These are phyloP conservation scores for Zaprionus taronus DNA, from an alignment of 1,140 invertebrate genomes.

Conservation along the genomic window DNA sequence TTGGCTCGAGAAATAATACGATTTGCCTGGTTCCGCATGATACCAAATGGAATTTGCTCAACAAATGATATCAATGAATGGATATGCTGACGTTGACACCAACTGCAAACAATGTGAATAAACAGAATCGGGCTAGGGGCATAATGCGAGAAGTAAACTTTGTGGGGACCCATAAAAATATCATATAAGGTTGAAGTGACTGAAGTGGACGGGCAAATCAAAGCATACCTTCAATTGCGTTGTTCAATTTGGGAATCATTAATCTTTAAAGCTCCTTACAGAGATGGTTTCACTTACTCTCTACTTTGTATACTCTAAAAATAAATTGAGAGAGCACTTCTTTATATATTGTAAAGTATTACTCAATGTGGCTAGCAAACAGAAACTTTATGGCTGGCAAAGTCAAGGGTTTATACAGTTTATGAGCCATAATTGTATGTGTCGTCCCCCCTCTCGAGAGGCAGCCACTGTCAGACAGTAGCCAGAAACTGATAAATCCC, in stretches of 20 bases:
- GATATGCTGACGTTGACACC: conserved; percentile 55
- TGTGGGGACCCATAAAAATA: conserved; percentile 34
- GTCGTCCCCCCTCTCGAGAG: not conserved
- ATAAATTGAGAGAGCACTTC: not conserved
- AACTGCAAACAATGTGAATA: conserved; percentile 67
- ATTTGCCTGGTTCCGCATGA: conserved; percentile 16
- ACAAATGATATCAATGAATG: conserved; percentile 40
- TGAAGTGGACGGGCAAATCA: not conserved
- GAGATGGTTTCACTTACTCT: not conserved
- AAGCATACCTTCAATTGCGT: not conserved
- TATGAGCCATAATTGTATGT: not conserved
- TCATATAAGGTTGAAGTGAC: not conserved
- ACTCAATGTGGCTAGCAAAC: not conserved
- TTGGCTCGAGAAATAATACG: not conserved
- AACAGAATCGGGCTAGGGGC: conserved; percentile 48
- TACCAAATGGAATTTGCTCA: conserved; percentile 41
- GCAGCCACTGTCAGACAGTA: conserved; percentile 41
- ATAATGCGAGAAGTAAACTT: conserved; percentile 27
- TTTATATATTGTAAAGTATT: not conserved
- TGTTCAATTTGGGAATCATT: not conserved
- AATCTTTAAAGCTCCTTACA: not conserved
- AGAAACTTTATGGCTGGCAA: not conserved
- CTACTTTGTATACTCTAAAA: not conserved
- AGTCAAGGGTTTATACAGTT: conserved; percentile 1
- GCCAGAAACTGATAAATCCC: conserved; percentile 59